Conservation (phyloP, 1,140 invertebrate species). For the Papilio xuthus region DNA sequence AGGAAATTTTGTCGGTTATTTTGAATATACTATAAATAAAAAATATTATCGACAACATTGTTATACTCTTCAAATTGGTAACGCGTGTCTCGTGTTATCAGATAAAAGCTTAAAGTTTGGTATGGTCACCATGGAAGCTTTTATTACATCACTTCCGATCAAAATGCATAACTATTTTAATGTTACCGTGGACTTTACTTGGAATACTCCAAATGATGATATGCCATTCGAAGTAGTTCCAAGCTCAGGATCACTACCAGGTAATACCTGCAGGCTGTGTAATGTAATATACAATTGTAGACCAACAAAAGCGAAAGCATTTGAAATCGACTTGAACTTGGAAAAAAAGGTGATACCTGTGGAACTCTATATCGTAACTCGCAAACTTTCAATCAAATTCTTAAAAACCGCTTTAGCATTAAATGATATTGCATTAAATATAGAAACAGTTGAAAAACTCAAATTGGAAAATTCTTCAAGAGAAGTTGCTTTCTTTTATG, state of each 20-base stretch:
- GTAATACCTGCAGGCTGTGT: slow-evolving; percentile 64
- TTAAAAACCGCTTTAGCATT: slow-evolving; percentile 63
- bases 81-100: slow-evolving; percentile 59
- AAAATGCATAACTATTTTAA: slow-evolving; percentile 71
- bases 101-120: slow-evolving; percentile 75
- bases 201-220: slow-evolving; percentile 59
- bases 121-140: slow-evolving; percentile 71
- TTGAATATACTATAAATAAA: slow-evolving; percentile 64
- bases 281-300: slow-evolving; percentile 65
- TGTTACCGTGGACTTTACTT: slow-evolving; percentile 61
- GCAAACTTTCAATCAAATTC: slow-evolving; percentile 73
- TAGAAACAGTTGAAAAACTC: slow-evolving; percentile 66
- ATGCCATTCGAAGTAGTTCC: slow-evolving; percentile 71
- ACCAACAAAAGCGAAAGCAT: slow-evolving; percentile 65
- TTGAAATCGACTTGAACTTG: slow-evolving; percentile 66
- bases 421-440: slow-evolving; percentile 73
- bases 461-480: slow-evolving; percentile 73
- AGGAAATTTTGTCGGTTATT: slow-evolving; percentile 55
- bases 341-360: slow-evolving; percentile 56
- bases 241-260: slow-evolving; percentile 54
- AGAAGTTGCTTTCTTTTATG: slow-evolving; percentile 71
- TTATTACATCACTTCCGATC: slow-evolving; percentile 67
- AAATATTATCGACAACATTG: slow-evolving; percentile 59
- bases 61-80: slow-evolving; percentile 63
- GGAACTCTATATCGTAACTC: slow-evolving; percentile 64